Conservation (phyloP, 2,113 vertebrate species). For the Heloderma charlesbogerti region DNA sequence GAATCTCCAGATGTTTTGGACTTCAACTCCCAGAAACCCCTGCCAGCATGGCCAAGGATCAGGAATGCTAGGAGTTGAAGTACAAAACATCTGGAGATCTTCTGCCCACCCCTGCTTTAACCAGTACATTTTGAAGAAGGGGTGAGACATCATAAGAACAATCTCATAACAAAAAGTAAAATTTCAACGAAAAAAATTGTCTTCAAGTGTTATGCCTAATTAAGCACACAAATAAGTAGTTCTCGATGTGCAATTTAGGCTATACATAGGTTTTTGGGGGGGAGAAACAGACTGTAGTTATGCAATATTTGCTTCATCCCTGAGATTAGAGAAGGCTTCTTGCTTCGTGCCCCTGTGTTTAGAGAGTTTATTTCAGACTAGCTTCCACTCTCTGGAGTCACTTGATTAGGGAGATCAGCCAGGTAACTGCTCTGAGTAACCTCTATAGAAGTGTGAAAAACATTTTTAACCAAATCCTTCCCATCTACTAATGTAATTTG, state of each 20-base stretch:
- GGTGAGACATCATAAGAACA: not conserved
- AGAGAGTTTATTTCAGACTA: not conserved
- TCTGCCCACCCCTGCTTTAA: not conserved
- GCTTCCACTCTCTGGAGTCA: too few species aligned
- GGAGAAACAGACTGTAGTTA: not conserved
- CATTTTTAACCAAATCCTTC: too few species aligned
- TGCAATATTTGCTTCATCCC: not conserved
- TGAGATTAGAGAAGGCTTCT: not conserved
- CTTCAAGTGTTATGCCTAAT: not conserved
- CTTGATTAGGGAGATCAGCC: not conserved
- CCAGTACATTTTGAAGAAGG: not conserved
- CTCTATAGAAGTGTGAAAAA: not conserved
- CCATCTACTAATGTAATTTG: not conserved
- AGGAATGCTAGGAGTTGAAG: too few species aligned
- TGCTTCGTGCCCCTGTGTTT: not conserved
- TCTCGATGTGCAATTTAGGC: not conserved
- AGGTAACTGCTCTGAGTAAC: not conserved
- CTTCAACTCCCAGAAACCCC: too few species aligned
- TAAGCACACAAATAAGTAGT: not conserved
- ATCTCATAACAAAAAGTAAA: not conserved
- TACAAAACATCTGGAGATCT: too few species aligned
- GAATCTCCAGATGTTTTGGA: too few species aligned
- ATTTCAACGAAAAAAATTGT: not conserved
- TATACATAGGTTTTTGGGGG: not conserved
- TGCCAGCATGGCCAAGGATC: too few species aligned